phyloP scores from a whole-genome alignment of 2,113 vertebrate species.

The Sander lucioperca region DNA sequence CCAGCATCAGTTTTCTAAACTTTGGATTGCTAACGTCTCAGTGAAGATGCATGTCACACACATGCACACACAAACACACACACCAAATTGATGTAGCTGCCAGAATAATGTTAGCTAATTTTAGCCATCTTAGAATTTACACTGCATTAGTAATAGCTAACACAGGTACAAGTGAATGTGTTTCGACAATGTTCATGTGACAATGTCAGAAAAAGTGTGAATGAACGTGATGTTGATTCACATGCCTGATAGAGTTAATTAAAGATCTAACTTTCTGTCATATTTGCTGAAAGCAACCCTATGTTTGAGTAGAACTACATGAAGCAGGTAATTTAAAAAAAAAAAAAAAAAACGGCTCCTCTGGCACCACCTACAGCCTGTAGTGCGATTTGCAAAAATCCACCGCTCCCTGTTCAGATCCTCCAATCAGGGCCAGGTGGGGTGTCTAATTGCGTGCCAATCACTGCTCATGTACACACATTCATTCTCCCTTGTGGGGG shows the following conservation, averaged over 20 bases:
- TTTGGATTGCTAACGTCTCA: not conserved
- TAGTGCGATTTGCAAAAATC: too few species aligned
- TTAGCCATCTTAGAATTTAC: conserved; percentile 10
- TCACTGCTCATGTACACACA: too few species aligned
- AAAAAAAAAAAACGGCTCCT: too few species aligned
- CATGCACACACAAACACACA: not conserved
- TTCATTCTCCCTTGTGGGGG: too few species aligned
- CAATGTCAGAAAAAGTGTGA: conserved; percentile 12
- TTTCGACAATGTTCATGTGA: not conserved
- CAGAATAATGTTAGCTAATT: conserved; percentile 1
- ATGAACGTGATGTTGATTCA: conserved; percentile 8
- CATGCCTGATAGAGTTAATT: conserved; percentile 28
- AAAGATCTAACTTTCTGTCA: too few species aligned
- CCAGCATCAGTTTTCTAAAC: not conserved
- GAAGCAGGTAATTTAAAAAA: too few species aligned
- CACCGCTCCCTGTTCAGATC: too few species aligned
- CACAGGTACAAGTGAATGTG: not conserved
- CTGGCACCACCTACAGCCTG: too few species aligned
- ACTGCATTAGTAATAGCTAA: not conserved
- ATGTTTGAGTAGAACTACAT: too few species aligned
- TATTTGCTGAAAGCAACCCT: too few species aligned
- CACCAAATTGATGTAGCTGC: conserved; percentile 1
- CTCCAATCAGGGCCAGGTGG: too few species aligned
- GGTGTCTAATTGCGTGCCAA: too few species aligned
- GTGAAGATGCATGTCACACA: not conserved